Evolutionary conservation across 2,888 invertebrate species (phyloP).

Genomic region (Pollenia griseotomentosa): DNA sequence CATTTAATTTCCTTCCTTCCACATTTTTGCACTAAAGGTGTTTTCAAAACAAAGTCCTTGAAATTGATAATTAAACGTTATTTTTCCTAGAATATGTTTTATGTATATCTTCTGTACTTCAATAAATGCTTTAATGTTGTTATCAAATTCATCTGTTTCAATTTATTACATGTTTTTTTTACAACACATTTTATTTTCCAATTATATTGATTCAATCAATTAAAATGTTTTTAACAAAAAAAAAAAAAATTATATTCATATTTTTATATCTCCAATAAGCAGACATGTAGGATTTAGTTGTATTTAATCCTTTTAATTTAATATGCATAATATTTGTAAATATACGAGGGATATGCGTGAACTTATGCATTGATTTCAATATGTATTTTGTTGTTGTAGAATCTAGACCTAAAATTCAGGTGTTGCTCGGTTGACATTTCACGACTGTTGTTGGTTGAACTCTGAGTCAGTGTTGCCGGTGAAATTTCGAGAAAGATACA

Average conservation of each 20-base stretch:
- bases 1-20: too few species aligned
- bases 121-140: slow-evolving; percentile 26
- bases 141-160: slow-evolving; percentile 32
- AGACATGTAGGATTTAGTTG: slow-evolving; percentile 61
- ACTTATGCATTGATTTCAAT: neutral
- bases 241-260: slow-evolving; percentile 44
- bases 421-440: too few species aligned
- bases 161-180: slow-evolving; percentile 32
- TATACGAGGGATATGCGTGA: neutral
- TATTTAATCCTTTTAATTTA: slow-evolving; percentile 63
- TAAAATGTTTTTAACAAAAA: slow-evolving; percentile 45
- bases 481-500: too few species aligned
- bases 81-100: too few species aligned
- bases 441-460: too few species aligned
- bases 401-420: neutral
- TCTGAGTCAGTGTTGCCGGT: too few species aligned
- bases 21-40: too few species aligned
- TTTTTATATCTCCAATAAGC: slow-evolving; percentile 51
- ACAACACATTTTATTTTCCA: slow-evolving; percentile 19
- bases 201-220: slow-evolving; percentile 64
- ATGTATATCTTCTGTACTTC: neutral
- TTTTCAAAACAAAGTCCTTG: too few species aligned
- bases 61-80: too few species aligned
- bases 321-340: slow-evolving; percentile 26
- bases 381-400: neutral